Percentiles rank a stretch among this genome's conserved stretches.
These are phyloP conservation scores for Labeo rohita DNA, from an alignment of 2,113 vertebrate genomes.

Conservation along the genomic window DNA sequence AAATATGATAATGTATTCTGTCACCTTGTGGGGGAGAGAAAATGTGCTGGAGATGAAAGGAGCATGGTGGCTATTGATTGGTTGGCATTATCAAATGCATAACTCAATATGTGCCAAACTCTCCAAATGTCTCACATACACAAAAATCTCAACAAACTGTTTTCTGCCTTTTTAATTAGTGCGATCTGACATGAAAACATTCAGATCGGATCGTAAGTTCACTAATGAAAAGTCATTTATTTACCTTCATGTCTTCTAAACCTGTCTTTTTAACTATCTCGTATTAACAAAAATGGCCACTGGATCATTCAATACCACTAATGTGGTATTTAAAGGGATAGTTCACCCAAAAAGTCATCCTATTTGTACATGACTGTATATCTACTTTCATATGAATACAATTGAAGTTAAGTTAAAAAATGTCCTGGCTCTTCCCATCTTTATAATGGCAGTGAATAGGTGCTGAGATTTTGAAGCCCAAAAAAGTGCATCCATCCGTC, in stretches of 20 bases:
- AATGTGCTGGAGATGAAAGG: slow-evolving; percentile 42
- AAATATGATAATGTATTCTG: slow-evolving; percentile 62
- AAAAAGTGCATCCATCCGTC: too few relatives aligned
- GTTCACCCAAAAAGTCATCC: too few relatives aligned
- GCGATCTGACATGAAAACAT: slow-evolving; percentile 50
- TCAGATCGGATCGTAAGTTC: background rate
- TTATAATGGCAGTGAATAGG: too few relatives aligned
- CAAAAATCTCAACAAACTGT: slow-evolving; percentile 37
- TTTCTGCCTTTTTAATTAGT: slow-evolving; percentile 67
- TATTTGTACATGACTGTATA: too few relatives aligned
- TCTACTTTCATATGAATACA: too few relatives aligned
- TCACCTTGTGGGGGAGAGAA: slow-evolving; percentile 41
- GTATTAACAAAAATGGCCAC: background rate
- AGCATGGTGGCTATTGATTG: slow-evolving; percentile 53
- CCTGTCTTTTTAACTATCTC: background rate
- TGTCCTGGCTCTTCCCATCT: too few relatives aligned
- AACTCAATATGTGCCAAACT: slow-evolving; percentile 36
- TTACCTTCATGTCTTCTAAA: background rate
- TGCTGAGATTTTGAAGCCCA: too few relatives aligned
- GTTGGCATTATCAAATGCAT: slow-evolving; percentile 46
- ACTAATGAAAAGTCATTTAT: background rate
- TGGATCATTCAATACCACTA: background rate
- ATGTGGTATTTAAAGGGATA: background rate
- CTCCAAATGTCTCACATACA: slow-evolving; percentile 32
- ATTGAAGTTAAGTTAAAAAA: too few relatives aligned